These are phyloP conservation scores for Lissocephala sabroskyi DNA, from an alignment of 2,888 invertebrate species.

Conservation along the genomic window DNA sequence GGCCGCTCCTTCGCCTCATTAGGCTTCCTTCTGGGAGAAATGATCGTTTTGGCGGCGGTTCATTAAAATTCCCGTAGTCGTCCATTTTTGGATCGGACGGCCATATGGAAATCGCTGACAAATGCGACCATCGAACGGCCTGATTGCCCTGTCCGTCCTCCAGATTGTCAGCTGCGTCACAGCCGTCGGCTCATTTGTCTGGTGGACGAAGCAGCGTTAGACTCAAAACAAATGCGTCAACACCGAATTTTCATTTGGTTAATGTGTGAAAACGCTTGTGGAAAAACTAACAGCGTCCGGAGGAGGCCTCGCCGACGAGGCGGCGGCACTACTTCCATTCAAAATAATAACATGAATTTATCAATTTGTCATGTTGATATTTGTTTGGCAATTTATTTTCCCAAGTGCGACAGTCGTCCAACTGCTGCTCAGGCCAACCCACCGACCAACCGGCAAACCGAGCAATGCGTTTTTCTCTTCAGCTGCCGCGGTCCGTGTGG, in stretches of 20 bases:
- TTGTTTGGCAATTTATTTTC: conserved; percentile 65
- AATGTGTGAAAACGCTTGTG: conserved; percentile 50
- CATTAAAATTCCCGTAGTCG: conserved; percentile 56
- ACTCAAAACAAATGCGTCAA: conserved; percentile 66
- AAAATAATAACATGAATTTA: conserved; percentile 66
- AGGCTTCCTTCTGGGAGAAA: conserved; percentile 45
- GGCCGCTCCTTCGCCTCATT: too few relatives aligned
- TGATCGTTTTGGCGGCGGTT: conserved; percentile 64
- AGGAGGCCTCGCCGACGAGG: too few relatives aligned
- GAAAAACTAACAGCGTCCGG: not conserved
- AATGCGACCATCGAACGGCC: conserved; percentile 48
- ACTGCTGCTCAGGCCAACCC: too few relatives aligned
- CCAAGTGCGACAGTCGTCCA: conserved; percentile 35
- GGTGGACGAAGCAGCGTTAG: conserved; percentile 31
- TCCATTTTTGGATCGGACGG: too few relatives aligned
- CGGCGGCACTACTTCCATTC: conserved; percentile 32
- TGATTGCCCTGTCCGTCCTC: conserved; percentile 8
- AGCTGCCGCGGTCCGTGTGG: too few relatives aligned
- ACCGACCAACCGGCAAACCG: too few relatives aligned
- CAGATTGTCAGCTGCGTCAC: conserved; percentile 44
- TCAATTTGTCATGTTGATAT: conserved; percentile 67
- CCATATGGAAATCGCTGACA: conserved; percentile 59
- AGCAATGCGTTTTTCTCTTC: too few relatives aligned
- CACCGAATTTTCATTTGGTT: conserved; percentile 67
- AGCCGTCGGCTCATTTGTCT: conserved; percentile 55